Conservation (phyloP, 2,888 invertebrate genomes). For the Thereva nobilitata region DNA sequence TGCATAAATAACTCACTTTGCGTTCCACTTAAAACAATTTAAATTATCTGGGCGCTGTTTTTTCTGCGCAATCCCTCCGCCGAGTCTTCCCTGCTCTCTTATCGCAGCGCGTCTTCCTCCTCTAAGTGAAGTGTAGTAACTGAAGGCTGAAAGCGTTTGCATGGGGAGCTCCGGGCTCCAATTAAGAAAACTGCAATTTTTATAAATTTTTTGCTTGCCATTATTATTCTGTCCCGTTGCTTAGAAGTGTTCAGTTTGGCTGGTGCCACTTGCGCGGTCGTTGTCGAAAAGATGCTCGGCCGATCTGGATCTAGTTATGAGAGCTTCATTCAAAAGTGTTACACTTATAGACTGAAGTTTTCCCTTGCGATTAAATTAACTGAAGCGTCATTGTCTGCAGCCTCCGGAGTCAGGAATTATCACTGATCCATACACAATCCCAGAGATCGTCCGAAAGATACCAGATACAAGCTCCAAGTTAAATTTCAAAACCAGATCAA, state of each 20-base stretch:
- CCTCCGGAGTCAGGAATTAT: conserved; percentile 9
- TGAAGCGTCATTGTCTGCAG: too few species aligned
- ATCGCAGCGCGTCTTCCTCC: conserved; percentile 13
- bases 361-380: too few species aligned
- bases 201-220: conserved; percentile 14
- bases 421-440: conserved; percentile 23
- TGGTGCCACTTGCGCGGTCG: too few species aligned
- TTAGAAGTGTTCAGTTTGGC: neutral
- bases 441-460: conserved; percentile 19
- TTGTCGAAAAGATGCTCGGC: too few species aligned
- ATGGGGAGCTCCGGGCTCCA: conserved; percentile 28
- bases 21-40: conserved; percentile 43
- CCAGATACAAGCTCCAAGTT: conserved; percentile 30
- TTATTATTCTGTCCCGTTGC: conserved; percentile 22
- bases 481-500: conserved; percentile 32
- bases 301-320: too few species aligned
- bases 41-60: conserved; percentile 39
- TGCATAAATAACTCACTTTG: conserved; percentile 41
- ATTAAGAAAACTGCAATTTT: conserved; percentile 28
- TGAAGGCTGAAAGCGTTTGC: conserved; percentile 8
- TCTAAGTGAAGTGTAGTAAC: conserved; percentile 20
- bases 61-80: conserved; percentile 21
- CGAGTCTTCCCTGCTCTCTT: neutral
- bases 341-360: too few species aligned
- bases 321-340: too few species aligned